Evolutionary conservation across 2,113 vertebrate genomes (phyloP).

Genomic region (Bettongia penicillata): DNA sequence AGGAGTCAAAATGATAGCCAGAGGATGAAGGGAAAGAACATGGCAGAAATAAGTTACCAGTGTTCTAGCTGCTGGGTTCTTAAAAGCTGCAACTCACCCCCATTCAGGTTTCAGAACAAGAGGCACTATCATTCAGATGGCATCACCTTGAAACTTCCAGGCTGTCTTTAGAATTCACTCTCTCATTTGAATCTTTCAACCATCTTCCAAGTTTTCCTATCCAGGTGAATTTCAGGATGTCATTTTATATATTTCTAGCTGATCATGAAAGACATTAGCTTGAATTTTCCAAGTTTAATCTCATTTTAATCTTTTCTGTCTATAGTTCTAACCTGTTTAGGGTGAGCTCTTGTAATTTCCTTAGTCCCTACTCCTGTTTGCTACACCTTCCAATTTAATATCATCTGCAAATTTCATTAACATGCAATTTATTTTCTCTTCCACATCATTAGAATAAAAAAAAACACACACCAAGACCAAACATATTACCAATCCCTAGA

Average conservation of each 20-base stretch:
- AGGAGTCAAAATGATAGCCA: not conserved
- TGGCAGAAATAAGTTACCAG: rapidly evolving
- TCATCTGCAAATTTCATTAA: slow-evolving; percentile 76
- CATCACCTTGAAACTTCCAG: rapidly evolving
- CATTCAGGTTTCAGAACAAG: not conserved
- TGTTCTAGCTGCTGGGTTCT: not conserved
- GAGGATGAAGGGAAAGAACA: not conserved
- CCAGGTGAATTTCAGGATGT: slow-evolving; percentile 14
- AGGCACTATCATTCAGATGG: not conserved
- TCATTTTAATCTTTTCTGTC: slow-evolving; percentile 49
- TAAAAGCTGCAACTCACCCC: not conserved
- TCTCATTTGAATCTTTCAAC: not conserved
- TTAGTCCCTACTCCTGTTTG: slow-evolving; percentile 31
- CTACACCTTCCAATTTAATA: slow-evolving; percentile 76
- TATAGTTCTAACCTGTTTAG: slow-evolving; percentile 52
- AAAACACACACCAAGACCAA: slow-evolving; percentile 66
- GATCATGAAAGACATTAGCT: not conserved
- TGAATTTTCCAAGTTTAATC: slow-evolving; percentile 24
- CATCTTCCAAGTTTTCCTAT: not conserved
- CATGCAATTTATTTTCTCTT: slow-evolving; percentile 75
- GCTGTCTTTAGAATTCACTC: not conserved
- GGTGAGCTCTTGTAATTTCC: not conserved
- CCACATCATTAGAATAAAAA: slow-evolving; percentile 76
- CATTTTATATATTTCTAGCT: not conserved
- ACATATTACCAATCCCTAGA: slow-evolving; percentile 66